Percentiles rank a stretch among this genome's conserved stretches.
Conservation (phyloP, 2,113 vertebrate species). For the Scytalopus superciliaris region DNA sequence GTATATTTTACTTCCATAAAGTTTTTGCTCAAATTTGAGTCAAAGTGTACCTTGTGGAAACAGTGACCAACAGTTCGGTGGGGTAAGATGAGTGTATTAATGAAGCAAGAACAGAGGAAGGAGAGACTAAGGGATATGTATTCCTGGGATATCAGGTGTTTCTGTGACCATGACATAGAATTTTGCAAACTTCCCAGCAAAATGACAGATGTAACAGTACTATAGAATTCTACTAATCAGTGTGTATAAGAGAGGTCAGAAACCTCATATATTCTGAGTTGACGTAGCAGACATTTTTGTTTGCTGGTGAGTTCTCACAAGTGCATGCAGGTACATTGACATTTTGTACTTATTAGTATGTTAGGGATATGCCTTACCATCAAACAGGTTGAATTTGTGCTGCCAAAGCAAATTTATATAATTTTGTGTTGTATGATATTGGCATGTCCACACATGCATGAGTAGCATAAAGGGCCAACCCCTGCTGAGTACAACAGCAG, state of each 20-base stretch:
- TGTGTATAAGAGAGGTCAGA: background rate
- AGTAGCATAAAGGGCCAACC: background rate
- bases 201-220: background rate
- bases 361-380: background rate
- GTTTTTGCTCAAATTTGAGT: background rate
- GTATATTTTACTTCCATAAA: background rate
- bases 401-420: background rate
- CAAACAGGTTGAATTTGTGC: background rate
- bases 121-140: no score
- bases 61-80: background rate
- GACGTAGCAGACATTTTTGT: background rate
- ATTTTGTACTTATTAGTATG: background rate
- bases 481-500: background rate
- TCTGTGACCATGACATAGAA: background rate
- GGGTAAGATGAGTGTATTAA: background rate
- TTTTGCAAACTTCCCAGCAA: background rate
- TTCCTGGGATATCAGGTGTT: background rate
- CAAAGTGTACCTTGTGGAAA: background rate
- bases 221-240: background rate
- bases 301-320: background rate
- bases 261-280: background rate
- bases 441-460: accelerated
- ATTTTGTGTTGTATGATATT: background rate
- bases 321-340: background rate
- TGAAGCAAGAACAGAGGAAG: background rate